Evolutionary conservation across 1,140 invertebrate genomes (phyloP).

Genomic region (Colletes latitarsis): DNA sequence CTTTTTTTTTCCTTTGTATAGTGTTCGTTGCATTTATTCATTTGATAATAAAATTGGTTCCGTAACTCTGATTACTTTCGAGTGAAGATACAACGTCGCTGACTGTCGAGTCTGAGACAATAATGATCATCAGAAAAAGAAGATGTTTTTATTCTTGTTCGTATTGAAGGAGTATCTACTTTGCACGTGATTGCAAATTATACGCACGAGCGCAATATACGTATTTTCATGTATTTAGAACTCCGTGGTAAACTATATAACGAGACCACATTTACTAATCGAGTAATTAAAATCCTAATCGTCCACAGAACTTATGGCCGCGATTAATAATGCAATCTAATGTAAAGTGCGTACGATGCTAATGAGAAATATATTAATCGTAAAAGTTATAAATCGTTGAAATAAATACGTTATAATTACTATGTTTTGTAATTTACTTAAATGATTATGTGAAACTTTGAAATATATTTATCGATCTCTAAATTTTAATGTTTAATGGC

Average conservation of each 20-base stretch:
- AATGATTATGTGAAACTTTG: neutral
- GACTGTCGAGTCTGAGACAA: neutral
- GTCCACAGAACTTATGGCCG: constrained; percentile 20
- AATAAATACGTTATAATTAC: constrained; percentile 44
- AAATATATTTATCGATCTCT: no score
- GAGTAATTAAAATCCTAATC: neutral
- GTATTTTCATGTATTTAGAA: neutral
- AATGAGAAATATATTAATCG: constrained; percentile 50
- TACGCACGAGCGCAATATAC: no score
- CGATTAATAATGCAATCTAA: constrained; percentile 50
- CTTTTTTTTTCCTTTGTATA: constrained; percentile 34
- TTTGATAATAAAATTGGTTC: constrained; percentile 38
- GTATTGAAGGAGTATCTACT: neutral
- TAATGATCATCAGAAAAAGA: no score
- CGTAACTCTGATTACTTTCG: neutral
- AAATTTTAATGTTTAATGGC: no score
- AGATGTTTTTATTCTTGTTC: neutral
- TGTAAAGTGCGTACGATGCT: constrained; percentile 54
- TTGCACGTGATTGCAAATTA: neutral
- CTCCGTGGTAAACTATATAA: neutral
- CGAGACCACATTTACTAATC: neutral
- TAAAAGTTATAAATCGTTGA: constrained; percentile 47
- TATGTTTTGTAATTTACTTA: neutral
- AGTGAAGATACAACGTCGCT: neutral
- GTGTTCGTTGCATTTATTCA: constrained; percentile 46